Evolutionary conservation across 2,113 vertebrate species (phyloP).

Genomic region (Dermatemys mawii): DNA sequence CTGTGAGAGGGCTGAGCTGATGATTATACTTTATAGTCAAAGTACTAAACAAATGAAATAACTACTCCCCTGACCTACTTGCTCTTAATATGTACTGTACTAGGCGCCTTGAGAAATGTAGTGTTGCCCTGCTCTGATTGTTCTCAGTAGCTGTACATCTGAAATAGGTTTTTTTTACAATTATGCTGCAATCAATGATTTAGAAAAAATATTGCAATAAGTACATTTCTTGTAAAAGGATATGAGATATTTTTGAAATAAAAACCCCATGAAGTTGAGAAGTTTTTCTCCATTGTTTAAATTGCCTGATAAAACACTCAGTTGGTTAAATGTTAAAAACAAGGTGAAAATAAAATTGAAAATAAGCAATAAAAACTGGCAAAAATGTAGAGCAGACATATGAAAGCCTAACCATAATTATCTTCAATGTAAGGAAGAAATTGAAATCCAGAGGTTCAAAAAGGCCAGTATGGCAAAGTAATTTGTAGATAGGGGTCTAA

Average conservation of each 20-base stretch:
- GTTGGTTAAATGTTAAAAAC: background rate
- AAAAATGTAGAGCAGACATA: background rate
- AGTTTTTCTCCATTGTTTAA: background rate
- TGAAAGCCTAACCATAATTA: background rate
- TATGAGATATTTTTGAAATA: background rate
- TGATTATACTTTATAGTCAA: background rate
- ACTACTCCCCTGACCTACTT: background rate
- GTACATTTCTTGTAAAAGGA: background rate
- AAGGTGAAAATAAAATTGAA: background rate
- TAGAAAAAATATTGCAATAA: background rate
- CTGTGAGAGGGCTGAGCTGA: background rate
- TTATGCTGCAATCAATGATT: background rate
- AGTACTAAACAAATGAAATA: background rate
- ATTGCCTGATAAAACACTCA: fast-evolving
- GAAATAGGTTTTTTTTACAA: background rate
- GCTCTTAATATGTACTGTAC: background rate
- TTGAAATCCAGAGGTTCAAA: background rate
- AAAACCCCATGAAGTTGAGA: background rate
- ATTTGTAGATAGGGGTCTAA: background rate
- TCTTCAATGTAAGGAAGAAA: background rate
- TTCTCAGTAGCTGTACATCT: background rate
- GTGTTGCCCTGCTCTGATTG: background rate
- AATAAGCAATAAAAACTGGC: background rate
- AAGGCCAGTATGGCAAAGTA: background rate
- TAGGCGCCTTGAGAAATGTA: background rate